Base-by-base conservation (phyloP, 2,888 invertebrate species). In the Cerceris ruficornis region DNA sequence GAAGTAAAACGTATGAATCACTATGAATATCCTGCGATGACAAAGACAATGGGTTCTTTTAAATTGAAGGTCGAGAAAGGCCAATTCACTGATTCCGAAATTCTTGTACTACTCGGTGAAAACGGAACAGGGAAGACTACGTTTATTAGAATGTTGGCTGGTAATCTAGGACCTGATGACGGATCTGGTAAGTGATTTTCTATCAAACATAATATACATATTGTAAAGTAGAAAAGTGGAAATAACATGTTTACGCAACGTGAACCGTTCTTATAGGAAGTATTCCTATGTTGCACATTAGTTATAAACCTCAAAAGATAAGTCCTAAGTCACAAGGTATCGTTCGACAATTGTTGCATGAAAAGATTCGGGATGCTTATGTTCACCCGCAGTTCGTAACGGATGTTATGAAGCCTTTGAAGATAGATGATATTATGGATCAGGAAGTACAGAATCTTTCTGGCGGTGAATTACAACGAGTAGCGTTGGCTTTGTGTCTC, bases 41-140 rank as follows among this genome's bases (percentile, higher is more conserved):
- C 94, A 0, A 99, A 97, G 92, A 95, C 95, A 0, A 95, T 97
- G 94, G 96, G 96, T 55, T 93, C 92, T 89, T 98, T 99, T 92
- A 93, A 95, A 69, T 93, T 99, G 82, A 93, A 93, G 5, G 97
- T 99, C 9, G 95, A 96, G 81, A 94, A 96, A 81, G 99, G 99
- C 9, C 98, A 98, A 91, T 99, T 99, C 93, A 99, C 99, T 13
- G 99, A 99, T 93, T 99, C 99, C 0, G 99, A 99, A 93, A 99
- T 99, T 92, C 95, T 99, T 89, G 99, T 99, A 9, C 94, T 99
- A 91, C 94, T 99, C 76, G 97, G 97, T 54, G 99, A 99, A 93
- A 99, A 99, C 92, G 99, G 99, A 81, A 99, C 99, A 39, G 99
- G 99, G 60, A 99, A 99, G 93, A 99, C 99, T 0, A 99, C 99